phyloP scores from a whole-genome alignment of 2,888 invertebrate species.

The Drosophila kokeensis region DNA sequence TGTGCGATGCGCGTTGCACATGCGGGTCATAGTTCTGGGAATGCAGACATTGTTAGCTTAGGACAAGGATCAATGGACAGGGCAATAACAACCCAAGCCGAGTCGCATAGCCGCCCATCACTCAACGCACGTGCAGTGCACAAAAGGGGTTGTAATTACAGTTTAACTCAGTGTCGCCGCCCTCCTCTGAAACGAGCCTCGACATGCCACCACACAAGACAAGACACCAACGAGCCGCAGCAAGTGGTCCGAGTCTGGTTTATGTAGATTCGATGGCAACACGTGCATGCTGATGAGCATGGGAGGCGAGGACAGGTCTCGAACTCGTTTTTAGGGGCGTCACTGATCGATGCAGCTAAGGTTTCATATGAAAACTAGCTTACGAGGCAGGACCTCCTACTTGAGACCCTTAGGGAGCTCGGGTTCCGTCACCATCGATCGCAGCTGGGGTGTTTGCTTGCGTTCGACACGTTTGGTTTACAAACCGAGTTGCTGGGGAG shows the following conservation, averaged over 20 bases:
- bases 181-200: slow-evolving; percentile 57
- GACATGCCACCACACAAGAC: slow-evolving; percentile 27
- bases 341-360: slow-evolving; percentile 48
- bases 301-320: slow-evolving; percentile 67
- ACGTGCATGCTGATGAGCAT: slow-evolving; percentile 58
- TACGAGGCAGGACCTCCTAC: slow-evolving; percentile 61
- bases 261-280: slow-evolving; percentile 71
- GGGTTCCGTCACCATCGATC: slow-evolving; percentile 21
- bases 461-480: slow-evolving; percentile 46
- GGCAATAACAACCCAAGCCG: slow-evolving; percentile 23
- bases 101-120: slow-evolving; percentile 54
- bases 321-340: slow-evolving; percentile 56
- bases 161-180: slow-evolving; percentile 63
- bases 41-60: slow-evolving; percentile 65
- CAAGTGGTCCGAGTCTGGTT: slow-evolving; percentile 34
- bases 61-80: slow-evolving; percentile 55
- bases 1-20: slow-evolving; percentile 51
- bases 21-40: slow-evolving; percentile 68
- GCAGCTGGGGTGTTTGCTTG: slow-evolving; percentile 56
- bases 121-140: slow-evolving; percentile 70
- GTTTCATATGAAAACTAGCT: slow-evolving; percentile 34
- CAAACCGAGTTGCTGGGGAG: slow-evolving; percentile 25
- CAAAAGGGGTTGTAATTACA: slow-evolving; percentile 74
- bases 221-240: slow-evolving; percentile 28
- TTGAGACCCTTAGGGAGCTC: slow-evolving; percentile 60